Conservation (phyloP, 2,113 vertebrate genomes). For the Marmota monax region DNA sequence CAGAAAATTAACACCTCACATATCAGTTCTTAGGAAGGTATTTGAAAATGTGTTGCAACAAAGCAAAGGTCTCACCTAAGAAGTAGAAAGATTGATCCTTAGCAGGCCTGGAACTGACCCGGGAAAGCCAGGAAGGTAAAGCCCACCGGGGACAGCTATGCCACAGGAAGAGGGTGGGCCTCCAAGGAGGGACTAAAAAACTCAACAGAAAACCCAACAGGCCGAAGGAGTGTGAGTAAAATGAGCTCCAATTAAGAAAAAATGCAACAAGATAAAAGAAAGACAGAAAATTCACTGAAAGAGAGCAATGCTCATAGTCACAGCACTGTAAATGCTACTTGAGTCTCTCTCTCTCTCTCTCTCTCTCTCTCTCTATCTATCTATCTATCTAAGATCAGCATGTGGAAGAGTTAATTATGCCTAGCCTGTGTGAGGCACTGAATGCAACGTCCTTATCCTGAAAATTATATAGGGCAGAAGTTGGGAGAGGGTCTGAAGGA, state of each 20-base stretch:
- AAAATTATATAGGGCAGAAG: not conserved
- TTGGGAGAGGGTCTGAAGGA: not conserved
- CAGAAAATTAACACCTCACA: not conserved
- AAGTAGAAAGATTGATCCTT: not conserved
- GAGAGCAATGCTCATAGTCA: not conserved
- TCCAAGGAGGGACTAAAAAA: not conserved
- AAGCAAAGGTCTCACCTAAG: not conserved
- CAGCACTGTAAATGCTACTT: not conserved
- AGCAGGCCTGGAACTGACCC: not conserved
- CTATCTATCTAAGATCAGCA: not conserved
- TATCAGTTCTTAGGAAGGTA: not conserved
- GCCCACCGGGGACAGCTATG: not conserved
- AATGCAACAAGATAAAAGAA: not conserved
- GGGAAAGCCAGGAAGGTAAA: not conserved
- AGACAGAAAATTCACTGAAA: not conserved
- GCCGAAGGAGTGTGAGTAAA: not conserved
- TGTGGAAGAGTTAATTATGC: not conserved
- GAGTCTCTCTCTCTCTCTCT: not conserved
- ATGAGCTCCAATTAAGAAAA: not conserved
- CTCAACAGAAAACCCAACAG: not conserved
- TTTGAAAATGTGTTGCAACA: not conserved
- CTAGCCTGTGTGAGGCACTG: not conserved
- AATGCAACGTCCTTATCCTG: not conserved
- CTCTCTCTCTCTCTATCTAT: not conserved
- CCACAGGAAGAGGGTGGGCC: not conserved